Conservation (phyloP, 1,140 invertebrate genomes). For the Teleopsis dalmanni region DNA sequence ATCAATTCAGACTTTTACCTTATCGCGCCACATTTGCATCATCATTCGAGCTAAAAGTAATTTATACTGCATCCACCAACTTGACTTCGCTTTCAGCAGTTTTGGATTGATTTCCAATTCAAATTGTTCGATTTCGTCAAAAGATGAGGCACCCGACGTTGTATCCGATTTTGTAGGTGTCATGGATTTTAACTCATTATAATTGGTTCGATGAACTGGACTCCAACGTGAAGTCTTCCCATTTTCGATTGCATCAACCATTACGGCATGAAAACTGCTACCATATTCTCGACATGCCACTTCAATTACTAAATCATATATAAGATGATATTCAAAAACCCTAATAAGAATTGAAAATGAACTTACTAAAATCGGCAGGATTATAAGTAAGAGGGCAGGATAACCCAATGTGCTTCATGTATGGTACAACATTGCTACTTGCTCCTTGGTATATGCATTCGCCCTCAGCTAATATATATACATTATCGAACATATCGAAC, state of each 20-base stretch:
- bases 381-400: slow-evolving; percentile 71
- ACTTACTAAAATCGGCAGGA: slow-evolving; percentile 74
- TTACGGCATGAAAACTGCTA: slow-evolving; percentile 50
- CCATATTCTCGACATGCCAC: slow-evolving; percentile 70
- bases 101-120: slow-evolving; percentile 42
- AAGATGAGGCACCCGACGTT: slow-evolving; percentile 37
- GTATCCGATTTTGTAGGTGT: slow-evolving; percentile 32
- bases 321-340: not conserved
- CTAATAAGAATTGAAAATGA: not conserved
- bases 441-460: slow-evolving; percentile 68
- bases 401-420: slow-evolving; percentile 56
- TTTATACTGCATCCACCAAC: slow-evolving; percentile 57
- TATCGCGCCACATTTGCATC: slow-evolving; percentile 63
- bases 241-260: slow-evolving; percentile 57
- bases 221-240: slow-evolving; percentile 50
- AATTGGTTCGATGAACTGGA: slow-evolving; percentile 12
- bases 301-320: slow-evolving; percentile 58
- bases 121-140: slow-evolving; percentile 35
- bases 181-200: slow-evolving; percentile 8
- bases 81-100: slow-evolving; percentile 50
- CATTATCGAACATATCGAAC: slow-evolving; percentile 68
- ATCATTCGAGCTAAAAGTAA: slow-evolving; percentile 60
- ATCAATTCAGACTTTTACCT: no score
- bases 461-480: slow-evolving; percentile 66
- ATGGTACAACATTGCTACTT: slow-evolving; percentile 59